Evolutionary conservation across 2,113 vertebrate genomes (phyloP).

Genomic region (Corythornis vintsioides): DNA sequence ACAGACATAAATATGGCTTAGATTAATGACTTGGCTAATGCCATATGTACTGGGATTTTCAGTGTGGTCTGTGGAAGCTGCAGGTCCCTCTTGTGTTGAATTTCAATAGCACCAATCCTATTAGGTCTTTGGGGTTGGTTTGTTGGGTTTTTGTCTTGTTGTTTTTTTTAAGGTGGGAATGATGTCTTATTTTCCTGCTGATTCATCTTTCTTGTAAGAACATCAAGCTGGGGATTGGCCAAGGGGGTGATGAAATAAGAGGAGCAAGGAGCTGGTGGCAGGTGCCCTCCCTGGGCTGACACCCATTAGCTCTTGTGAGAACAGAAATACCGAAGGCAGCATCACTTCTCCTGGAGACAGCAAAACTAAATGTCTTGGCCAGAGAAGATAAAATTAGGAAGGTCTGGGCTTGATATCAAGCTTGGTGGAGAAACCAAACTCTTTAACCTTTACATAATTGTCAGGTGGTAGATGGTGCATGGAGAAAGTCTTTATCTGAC

Average conservation of each 20-base stretch:
- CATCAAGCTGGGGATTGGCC: too few species aligned
- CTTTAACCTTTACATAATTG: background rate
- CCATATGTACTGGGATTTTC: background rate
- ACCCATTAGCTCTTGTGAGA: rapidly evolving
- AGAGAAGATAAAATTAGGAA: background rate
- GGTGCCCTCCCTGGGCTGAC: background rate
- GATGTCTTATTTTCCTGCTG: background rate
- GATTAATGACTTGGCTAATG: background rate
- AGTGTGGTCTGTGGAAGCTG: background rate
- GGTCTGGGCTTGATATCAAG: background rate
- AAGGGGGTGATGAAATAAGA: background rate
- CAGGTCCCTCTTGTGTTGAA: background rate
- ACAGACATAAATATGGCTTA: background rate
- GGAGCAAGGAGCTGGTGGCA: background rate
- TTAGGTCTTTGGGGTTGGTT: background rate
- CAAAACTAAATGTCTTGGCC: background rate
- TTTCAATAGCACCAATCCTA: rapidly evolving
- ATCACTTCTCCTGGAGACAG: background rate
- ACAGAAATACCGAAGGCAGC: background rate
- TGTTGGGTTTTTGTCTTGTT: too few species aligned
- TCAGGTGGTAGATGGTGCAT: background rate
- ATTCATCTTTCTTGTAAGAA: background rate
- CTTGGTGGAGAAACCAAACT: background rate
- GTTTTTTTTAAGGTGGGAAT: background rate
- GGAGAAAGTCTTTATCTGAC: background rate